phyloP scores from a whole-genome alignment of 2,888 invertebrate species.

The Melieria omissa region DNA sequence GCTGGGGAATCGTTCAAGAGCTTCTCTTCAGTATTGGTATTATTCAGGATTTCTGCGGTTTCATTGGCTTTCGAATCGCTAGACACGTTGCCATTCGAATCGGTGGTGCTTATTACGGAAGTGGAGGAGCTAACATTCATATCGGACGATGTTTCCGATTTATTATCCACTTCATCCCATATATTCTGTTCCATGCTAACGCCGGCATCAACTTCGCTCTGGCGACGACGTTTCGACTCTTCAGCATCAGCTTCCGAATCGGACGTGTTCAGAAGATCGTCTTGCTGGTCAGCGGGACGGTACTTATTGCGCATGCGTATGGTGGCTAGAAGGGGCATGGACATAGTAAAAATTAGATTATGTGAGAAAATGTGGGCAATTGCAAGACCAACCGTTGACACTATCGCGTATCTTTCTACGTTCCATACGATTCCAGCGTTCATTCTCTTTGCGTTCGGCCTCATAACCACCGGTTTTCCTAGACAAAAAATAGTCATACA shows the following conservation, averaged over 20 bases:
- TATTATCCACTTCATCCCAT: conserved; percentile 47
- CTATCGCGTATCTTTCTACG: conserved; percentile 62
- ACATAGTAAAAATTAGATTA: neutral
- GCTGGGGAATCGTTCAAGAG: conserved; percentile 22
- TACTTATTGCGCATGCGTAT: conserved; percentile 58
- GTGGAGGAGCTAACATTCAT: conserved; percentile 42
- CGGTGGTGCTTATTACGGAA: conserved; percentile 42
- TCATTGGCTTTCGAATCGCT: conserved; percentile 39
- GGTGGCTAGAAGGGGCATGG: conserved; percentile 53
- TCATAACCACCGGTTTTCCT: conserved; percentile 66
- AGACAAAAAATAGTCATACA: neutral
- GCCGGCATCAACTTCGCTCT: conserved; percentile 34
- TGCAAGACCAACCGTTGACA: conserved; percentile 57
- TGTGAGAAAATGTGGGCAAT: neutral
- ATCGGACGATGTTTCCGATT: conserved; percentile 38
- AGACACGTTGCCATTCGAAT: conserved; percentile 41
- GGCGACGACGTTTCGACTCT: conserved; percentile 40
- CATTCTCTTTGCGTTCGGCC: conserved; percentile 63
- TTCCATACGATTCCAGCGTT: conserved; percentile 63
- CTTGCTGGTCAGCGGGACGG: conserved; percentile 52
- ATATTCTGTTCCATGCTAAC: conserved; percentile 38
- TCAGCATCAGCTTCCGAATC: conserved; percentile 55
- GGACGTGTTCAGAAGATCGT: conserved; percentile 53
- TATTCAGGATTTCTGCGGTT: conserved; percentile 32
- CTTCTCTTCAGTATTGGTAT: conserved; percentile 32